phyloP scores from a whole-genome alignment of 2,888 invertebrate species.

The Epirrhoe alternata region DNA sequence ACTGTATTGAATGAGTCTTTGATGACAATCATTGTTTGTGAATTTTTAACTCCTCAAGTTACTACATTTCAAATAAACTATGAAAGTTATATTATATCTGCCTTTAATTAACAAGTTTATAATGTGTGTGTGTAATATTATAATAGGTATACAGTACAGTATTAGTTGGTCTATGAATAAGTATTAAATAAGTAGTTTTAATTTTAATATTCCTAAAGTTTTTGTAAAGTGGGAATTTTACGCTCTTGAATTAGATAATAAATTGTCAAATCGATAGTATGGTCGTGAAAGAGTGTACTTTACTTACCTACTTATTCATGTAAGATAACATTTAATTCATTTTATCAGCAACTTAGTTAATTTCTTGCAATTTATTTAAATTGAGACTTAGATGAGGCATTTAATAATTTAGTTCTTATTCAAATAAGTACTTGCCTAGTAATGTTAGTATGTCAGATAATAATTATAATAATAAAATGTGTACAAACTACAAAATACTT shows the following conservation, averaged over 20 bases:
- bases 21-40: too few relatives aligned
- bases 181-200: background rate
- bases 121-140: background rate
- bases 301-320: background rate
- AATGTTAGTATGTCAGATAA: background rate
- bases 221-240: conserved; percentile 34
- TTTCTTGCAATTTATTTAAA: conserved; percentile 19
- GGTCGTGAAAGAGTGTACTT: background rate
- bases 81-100: background rate
- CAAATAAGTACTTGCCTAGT: conserved; percentile 8
- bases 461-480: background rate
- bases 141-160: background rate
- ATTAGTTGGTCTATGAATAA: background rate
- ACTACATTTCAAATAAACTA: background rate
- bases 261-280: background rate
- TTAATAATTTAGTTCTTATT: conserved; percentile 17
- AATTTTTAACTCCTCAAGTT: background rate
- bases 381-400: conserved; percentile 23
- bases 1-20: too few relatives aligned
- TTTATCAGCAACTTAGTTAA: background rate
- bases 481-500: conserved; percentile 5
- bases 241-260: conserved; percentile 22
- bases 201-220: background rate
- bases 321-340: background rate
- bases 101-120: background rate